Conservation (phyloP, 1,140 invertebrate species). For the Caenorhabditis remanei region DNA sequence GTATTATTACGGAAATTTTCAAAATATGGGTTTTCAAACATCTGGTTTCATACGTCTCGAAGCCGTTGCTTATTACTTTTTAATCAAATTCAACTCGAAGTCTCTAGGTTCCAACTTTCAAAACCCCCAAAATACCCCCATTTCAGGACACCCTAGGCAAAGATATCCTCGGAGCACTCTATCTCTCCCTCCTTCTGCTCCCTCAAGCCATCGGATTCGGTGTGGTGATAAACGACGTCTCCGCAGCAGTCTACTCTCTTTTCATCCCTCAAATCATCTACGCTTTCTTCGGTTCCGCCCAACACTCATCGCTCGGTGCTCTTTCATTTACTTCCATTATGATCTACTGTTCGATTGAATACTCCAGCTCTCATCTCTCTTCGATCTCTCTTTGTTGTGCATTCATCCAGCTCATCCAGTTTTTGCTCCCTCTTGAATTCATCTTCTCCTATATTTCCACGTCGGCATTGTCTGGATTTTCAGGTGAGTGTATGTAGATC, state of each 20-base stretch:
- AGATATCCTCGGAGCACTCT: conserved; percentile 20
- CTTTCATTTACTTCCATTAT: conserved; percentile 29
- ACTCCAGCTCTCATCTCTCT: conserved; percentile 23
- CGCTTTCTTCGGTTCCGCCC: conserved; percentile 23
- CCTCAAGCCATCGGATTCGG: conserved; percentile 39
- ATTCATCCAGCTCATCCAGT: conserved; percentile 9
- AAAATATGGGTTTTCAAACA: no score
- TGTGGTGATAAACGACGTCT: conserved; percentile 38
- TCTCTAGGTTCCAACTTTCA: neutral
- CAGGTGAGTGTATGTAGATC: neutral
- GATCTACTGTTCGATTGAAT: conserved; percentile 31
- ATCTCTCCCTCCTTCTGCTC: conserved; percentile 23
- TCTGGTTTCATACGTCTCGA: no score
- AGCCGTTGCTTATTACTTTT: no score
- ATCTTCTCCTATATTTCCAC: conserved; percentile 40
- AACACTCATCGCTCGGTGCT: conserved; percentile 14
- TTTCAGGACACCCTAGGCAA: conserved; percentile 42
- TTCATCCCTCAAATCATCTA: conserved; percentile 53
- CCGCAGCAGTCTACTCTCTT: conserved; percentile 21
- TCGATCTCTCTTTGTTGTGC: conserved; percentile 38
- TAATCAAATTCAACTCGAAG: no score
- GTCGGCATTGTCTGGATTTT: conserved; percentile 37
- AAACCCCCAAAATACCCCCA: neutral
- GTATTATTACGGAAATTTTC: no score
- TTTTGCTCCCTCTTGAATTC: conserved; percentile 36